A percentile compares a stretch with the other conserved stretches of the same genome.
Conservation (phyloP, 2,113 vertebrate genomes). For the Motacilla alba region DNA sequence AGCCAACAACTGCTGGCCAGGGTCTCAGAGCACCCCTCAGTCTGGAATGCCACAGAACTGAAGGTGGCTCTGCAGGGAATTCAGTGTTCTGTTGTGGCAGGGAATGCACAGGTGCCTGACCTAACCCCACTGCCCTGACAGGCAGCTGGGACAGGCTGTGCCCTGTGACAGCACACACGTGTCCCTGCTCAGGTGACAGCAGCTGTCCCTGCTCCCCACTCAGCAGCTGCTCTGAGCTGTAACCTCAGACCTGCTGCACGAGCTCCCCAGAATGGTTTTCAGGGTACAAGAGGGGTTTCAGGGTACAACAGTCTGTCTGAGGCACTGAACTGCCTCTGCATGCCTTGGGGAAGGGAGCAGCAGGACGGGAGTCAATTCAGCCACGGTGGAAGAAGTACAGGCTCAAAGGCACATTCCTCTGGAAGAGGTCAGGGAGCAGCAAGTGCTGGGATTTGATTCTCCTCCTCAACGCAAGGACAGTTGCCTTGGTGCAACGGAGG, state of each 20-base stretch:
- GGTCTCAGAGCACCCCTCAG: neutral
- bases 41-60: neutral
- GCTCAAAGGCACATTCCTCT: neutral
- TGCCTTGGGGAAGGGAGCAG: neutral
- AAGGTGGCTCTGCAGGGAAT: neutral
- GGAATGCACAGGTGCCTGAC: neutral
- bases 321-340: neutral
- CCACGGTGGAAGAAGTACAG: neutral
- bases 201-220: neutral
- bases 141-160: neutral
- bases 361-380: neutral
- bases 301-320: neutral
- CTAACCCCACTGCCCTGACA: neutral
- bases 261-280: neutral
- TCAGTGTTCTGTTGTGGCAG: neutral
- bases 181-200: neutral
- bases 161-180: neutral
- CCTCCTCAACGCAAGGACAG: neutral
- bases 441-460: neutral
- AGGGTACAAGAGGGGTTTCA: neutral
- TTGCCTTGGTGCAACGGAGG: neutral
- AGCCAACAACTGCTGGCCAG: neutral
- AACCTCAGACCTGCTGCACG: accelerated
- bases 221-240: neutral
- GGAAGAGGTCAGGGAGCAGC: neutral